These are phyloP conservation scores for Plumapathes pennacea DNA, from an alignment of 92 coral and sea anemone genomes.

Conservation along the genomic window DNA sequence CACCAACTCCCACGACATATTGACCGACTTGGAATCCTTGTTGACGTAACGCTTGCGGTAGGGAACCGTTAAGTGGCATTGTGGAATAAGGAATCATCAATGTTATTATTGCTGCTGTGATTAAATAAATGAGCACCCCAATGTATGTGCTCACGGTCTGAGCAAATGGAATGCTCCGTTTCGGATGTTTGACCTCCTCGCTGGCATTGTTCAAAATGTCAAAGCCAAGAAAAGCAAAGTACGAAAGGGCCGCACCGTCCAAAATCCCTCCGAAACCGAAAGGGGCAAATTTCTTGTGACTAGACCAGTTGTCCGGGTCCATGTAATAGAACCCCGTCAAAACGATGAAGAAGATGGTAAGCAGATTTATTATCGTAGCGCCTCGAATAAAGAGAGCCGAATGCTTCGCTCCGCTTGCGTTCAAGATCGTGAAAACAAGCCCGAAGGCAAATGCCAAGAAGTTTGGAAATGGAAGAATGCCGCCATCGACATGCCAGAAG, in stretches of 20 bases:
- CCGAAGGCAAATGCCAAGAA: slow-evolving; percentile 56
- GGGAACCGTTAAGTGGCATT: slow-evolving; percentile 49
- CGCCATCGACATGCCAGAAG: slow-evolving; percentile 59
- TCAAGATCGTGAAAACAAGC: slow-evolving; percentile 37
- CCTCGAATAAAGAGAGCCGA: slow-evolving; percentile 66
- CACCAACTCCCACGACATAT: slow-evolving; percentile 78
- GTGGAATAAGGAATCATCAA: slow-evolving; percentile 72
- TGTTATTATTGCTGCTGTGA: slow-evolving; percentile 65
- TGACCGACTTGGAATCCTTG: slow-evolving; percentile 61
- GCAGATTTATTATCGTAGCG: slow-evolving; percentile 60
- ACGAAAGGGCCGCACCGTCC: slow-evolving; percentile 74
- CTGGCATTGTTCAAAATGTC: slow-evolving; percentile 78
- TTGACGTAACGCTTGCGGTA: slow-evolving; percentile 69
- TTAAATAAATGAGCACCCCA: slow-evolving; percentile 67
- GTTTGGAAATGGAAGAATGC: slow-evolving; percentile 65
- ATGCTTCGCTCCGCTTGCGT: slow-evolving; percentile 61
- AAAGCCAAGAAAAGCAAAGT: slow-evolving; percentile 81
- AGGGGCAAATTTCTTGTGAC: slow-evolving; percentile 72
- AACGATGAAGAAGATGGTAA: slow-evolving; percentile 56
- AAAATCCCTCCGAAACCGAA: slow-evolving; percentile 74
- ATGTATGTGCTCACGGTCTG: slow-evolving; percentile 68
- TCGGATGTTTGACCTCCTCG: slow-evolving; percentile 72
- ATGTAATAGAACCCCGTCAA: slow-evolving; percentile 71
- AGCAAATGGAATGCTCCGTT: slow-evolving; percentile 54
- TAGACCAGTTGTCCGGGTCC: slow-evolving; percentile 75